Conservation (phyloP, 2,797 vertebrate genomes). For the Enteromius thamalakanensis region DNA sequence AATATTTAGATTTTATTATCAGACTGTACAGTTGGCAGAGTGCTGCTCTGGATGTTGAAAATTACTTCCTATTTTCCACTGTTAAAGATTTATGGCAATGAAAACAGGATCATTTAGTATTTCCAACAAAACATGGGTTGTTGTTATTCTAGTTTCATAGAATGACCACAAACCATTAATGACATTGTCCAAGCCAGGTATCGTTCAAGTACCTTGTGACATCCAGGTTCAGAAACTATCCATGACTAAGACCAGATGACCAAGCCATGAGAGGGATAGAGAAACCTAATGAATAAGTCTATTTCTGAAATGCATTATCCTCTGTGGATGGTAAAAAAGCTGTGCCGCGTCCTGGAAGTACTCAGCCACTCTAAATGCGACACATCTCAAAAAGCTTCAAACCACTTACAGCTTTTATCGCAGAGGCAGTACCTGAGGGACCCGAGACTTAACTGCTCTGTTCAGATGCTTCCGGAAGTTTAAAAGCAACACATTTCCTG, state of each 20-base stretch:
- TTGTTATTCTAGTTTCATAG: neutral
- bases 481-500: conserved; percentile 50
- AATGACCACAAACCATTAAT: neutral
- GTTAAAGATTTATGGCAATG: neutral
- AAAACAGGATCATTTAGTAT: conserved; percentile 1
- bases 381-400: conserved; percentile 48
- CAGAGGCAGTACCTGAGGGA: conserved; percentile 36
- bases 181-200: neutral
- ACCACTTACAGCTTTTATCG: conserved; percentile 55
- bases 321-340: conserved; percentile 29
- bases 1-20: conserved; percentile 59
- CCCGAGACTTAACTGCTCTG: conserved; percentile 45
- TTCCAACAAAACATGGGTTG: neutral
- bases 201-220: conserved; percentile 24
- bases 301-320: conserved; percentile 51
- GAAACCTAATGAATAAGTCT: conserved; percentile 33
- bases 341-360: conserved; percentile 22
- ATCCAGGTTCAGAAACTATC: neutral
- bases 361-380: conserved; percentile 42
- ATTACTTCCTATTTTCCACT: conserved; percentile 9
- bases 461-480: conserved; percentile 51
- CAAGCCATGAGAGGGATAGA: neutral
- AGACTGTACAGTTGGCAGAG: conserved; percentile 33
- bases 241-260: conserved; percentile 47
- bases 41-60: conserved; percentile 50